phyloP scores from a whole-genome alignment of 2,888 invertebrate species.

The Lasioglossum pauxillum region DNA sequence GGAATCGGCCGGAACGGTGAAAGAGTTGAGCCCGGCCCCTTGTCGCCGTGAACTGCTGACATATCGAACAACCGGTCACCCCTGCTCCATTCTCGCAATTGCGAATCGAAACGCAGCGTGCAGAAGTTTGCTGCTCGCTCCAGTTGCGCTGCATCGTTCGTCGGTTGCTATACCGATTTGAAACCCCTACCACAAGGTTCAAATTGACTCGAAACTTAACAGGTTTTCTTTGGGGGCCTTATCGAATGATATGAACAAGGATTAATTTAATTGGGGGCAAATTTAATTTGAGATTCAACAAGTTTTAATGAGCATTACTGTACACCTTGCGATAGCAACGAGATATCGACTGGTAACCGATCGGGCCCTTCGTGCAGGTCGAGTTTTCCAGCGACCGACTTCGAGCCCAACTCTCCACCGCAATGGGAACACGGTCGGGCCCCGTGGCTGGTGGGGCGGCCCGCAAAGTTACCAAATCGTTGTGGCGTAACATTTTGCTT shows the following conservation, averaged over 20 bases:
- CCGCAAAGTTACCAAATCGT: slow-evolving; percentile 82
- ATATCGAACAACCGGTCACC: slow-evolving; percentile 9
- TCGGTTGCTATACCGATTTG: neutral
- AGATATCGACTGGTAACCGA: slow-evolving; percentile 42
- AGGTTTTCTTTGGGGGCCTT: neutral
- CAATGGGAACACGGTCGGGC: slow-evolving; percentile 79
- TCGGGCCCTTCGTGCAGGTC: slow-evolving; percentile 55
- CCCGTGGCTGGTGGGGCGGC: slow-evolving; percentile 53
- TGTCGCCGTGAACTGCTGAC: slow-evolving; percentile 4
- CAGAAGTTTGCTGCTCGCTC: neutral
- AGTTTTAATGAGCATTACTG: neutral
- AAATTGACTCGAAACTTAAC: neutral
- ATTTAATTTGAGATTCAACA: neutral
- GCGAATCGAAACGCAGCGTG: neutral
- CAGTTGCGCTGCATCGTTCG: neutral
- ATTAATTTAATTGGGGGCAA: too few relatives aligned
- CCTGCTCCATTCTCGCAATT: neutral
- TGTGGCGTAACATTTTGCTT: slow-evolving; percentile 84
- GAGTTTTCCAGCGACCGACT: slow-evolving; percentile 59
- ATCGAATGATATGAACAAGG: too few relatives aligned
- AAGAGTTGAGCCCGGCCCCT: neutral
- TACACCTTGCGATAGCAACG: slow-evolving; percentile 28
- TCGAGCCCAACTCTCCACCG: slow-evolving; percentile 62
- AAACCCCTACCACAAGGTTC: too few relatives aligned
- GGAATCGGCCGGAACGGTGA: slow-evolving; percentile 14